Evolutionary conservation across 1,140 invertebrate genomes (phyloP), one percentile per base, ranked within the genome.

Genomic region (Orchesella cincta): DNA sequence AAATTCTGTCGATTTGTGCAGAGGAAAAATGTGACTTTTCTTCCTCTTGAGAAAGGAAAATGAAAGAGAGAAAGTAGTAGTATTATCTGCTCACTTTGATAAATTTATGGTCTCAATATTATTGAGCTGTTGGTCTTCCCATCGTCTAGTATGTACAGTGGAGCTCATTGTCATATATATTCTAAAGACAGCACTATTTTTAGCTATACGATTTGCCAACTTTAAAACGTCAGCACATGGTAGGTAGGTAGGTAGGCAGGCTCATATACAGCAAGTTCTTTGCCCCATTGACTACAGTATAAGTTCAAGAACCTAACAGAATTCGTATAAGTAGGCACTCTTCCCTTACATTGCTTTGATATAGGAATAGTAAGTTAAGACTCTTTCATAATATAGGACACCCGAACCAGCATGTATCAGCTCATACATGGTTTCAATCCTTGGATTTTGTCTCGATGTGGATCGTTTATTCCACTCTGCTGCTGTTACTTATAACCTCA

Each of bases 71-170:
- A 67, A 67, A 67, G 62, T 67, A 26, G 3, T 67, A 57, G 77
- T 78, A 75, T 75, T 75, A 78, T 75, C 73, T 75, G 73, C 51
- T 64, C 52, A 62, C 67, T 39, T 76, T 79, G 78, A 79, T 79
- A 79, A 79, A 79, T 79, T 79, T 79, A 79, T 79, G 78, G 74
- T 35, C 74, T 76, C 73, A 71, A 75, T 79, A 79, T 72, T 79
- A 76, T 76, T 79, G 74, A 78, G 73, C 73, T 51, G 71, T 64
- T 57, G n/a, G n/a, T n/a, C n/a, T 73, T 57, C 26, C n/a, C n/a
- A n/a, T n/a, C n/a, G n/a, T n/a, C n/a, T n/a, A 12, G 39, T 46
- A 20, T 46, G 39, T 46, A 46, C 39, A 20, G 39, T 46, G 39
- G 8, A 12, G 8, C 20, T 20, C 20, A 46, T 20, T 12, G 39